Evolutionary conservation across 2,888 invertebrate species (phyloP).

Genomic region (Epirrhoe tristata): DNA sequence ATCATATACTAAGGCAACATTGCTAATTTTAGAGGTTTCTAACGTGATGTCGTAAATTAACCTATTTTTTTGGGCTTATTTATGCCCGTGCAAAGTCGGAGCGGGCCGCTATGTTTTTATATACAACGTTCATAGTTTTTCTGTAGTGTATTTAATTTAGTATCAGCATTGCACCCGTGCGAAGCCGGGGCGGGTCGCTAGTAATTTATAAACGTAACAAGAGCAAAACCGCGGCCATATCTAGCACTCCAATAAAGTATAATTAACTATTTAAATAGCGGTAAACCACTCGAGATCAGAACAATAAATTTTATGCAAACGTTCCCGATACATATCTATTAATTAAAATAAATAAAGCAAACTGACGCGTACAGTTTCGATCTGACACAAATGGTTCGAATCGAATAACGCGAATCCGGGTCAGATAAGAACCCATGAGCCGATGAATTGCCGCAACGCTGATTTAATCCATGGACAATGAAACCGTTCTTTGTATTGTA

Average conservation of each 20-base stretch:
- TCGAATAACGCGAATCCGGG: constrained; percentile 25
- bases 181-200: too few relatives aligned
- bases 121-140: too few relatives aligned
- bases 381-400: constrained; percentile 24
- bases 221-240: neutral
- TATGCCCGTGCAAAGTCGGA: too few relatives aligned
- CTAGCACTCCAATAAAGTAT: constrained; percentile 6
- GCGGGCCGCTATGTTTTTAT: too few relatives aligned
- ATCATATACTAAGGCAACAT: too few relatives aligned
- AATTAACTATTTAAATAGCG: constrained; percentile 26
- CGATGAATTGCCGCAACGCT: constrained; percentile 23
- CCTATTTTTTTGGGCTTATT: too few relatives aligned
- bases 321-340: constrained; percentile 30
- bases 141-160: too few relatives aligned
- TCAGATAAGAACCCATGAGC: constrained; percentile 28
- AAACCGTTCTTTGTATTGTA: constrained; percentile 7
- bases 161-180: too few relatives aligned
- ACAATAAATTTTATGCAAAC: constrained; percentile 30
- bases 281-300: constrained; percentile 25
- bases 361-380: constrained; percentile 18
- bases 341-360: constrained; percentile 34
- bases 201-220: too few relatives aligned
- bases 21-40: too few relatives aligned
- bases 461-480: constrained; percentile 19
- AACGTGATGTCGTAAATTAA: too few relatives aligned